Evolutionary conservation across 2,888 invertebrate genomes (phyloP).

Genomic region (Parnassius mnemosyne): DNA sequence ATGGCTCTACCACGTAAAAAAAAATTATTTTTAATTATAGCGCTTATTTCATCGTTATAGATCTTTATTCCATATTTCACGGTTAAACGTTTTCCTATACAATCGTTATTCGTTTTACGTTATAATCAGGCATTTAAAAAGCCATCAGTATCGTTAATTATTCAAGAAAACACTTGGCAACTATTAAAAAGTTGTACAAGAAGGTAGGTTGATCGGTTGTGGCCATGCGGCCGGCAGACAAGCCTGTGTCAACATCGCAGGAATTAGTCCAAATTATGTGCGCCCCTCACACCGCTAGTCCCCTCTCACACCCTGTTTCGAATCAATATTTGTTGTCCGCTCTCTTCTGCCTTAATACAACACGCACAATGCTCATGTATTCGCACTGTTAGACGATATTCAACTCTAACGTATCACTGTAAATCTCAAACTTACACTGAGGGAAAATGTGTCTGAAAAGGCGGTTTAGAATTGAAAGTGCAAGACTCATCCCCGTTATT

Average conservation of each 20-base stretch:
- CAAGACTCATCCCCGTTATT: slow-evolving; percentile 68
- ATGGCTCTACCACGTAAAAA: too few relatives aligned
- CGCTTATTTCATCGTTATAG: too few relatives aligned
- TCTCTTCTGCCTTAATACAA: slow-evolving; percentile 79
- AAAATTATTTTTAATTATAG: too few relatives aligned
- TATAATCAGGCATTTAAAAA: slow-evolving; percentile 25
- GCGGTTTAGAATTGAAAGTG: slow-evolving; percentile 36
- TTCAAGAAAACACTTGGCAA: slow-evolving; percentile 31
- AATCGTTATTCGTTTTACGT: neutral
- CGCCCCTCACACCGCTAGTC: slow-evolving; percentile 49
- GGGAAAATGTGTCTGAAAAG: slow-evolving; percentile 33
- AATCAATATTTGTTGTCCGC: slow-evolving; percentile 82
- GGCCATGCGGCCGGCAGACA: slow-evolving; percentile 56
- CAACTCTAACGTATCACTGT: neutral
- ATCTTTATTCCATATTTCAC: too few relatives aligned
- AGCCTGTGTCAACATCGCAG: slow-evolving; percentile 74
- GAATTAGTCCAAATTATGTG: slow-evolving; percentile 80
- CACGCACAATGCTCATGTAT: slow-evolving; percentile 74
- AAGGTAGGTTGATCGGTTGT: slow-evolving; percentile 64
- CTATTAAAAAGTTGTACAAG: slow-evolving; percentile 56
- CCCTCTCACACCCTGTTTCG: slow-evolving; percentile 58
- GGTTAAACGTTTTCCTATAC: too few relatives aligned
- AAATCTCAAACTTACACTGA: slow-evolving; percentile 30
- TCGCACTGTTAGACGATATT: slow-evolving; percentile 25
- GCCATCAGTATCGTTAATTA: slow-evolving; percentile 24